Percentiles rank a stretch among this genome's conserved stretches.
These are phyloP conservation scores for Punctoribates punctum DNA, from an alignment of 2,888 invertebrate genomes.

Conservation along the genomic window DNA sequence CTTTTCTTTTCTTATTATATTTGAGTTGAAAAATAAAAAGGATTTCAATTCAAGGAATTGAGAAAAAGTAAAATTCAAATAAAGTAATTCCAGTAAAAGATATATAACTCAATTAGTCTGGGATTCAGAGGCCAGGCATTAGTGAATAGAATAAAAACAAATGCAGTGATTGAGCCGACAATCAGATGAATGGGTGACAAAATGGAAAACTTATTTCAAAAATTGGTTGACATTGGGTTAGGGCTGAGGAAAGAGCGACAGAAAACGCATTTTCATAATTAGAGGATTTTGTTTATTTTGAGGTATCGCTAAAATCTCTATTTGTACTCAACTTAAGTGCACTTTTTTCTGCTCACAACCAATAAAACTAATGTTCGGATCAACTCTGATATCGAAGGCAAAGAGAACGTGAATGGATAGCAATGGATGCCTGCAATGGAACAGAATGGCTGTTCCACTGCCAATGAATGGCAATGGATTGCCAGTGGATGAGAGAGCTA, in stretches of 20 bases:
- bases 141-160: neutral
- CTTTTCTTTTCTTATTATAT: neutral
- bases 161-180: neutral
- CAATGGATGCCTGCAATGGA: neutral
- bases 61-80: neutral
- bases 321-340: conserved; percentile 34
- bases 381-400: conserved; percentile 10
- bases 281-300: conserved; percentile 27
- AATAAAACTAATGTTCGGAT: conserved; percentile 33
- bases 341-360: conserved; percentile 10
- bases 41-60: neutral
- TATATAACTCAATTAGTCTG: neutral
- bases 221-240: neutral
- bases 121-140: neutral
- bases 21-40: neutral
- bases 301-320: conserved; percentile 25
- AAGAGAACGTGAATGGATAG: neutral
- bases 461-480: neutral
- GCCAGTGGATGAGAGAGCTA: neutral
- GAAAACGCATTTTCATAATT: conserved; percentile 30
- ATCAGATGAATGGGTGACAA: neutral
- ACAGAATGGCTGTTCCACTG: neutral
- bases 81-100: conserved; percentile 1
- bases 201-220: neutral
- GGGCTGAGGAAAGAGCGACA: neutral